Conservation (phyloP, 2,797 vertebrate species). For the Platalea minor region DNA sequence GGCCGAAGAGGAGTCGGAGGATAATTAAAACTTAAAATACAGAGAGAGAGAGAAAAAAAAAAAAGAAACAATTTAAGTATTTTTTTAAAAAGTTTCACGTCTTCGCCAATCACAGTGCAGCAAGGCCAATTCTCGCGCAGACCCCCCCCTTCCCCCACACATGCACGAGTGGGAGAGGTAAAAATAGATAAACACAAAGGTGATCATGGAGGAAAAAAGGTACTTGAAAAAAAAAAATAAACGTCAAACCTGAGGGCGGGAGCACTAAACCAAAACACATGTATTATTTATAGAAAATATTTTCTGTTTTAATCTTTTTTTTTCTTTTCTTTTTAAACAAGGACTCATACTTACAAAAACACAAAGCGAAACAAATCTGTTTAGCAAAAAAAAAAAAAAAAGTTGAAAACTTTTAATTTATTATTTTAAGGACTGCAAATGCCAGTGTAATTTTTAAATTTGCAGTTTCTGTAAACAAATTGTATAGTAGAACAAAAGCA, state of each 20-base stretch:
- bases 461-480: conserved; percentile 92
- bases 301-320: conserved; percentile 93
- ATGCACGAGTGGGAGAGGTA: conserved; percentile 77
- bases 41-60: conserved; percentile 42
- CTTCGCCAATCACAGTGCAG: conserved; percentile 82
- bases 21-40: conserved; percentile 86
- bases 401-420: conserved; percentile 96
- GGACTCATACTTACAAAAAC: conserved; percentile 79
- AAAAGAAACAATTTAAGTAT: conserved; percentile 78
- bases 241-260: conserved; percentile 86
- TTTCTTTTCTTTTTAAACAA: conserved; percentile 88
- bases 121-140: conserved; percentile 79
- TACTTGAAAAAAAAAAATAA: conserved; percentile 81
- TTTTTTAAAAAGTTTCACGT: conserved; percentile 81
- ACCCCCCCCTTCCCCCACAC: conserved; percentile 74
- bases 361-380: conserved; percentile 68
- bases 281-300: conserved; percentile 99
- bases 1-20: conserved; percentile 97
- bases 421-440: conserved; percentile 98
- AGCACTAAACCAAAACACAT: conserved; percentile 88
- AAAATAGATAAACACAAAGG: conserved; percentile 62
- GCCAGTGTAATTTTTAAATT: conserved; percentile 94
- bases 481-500: conserved; percentile 85
- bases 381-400: conserved; percentile 79
- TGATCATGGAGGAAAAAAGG: conserved; percentile 82